Evolutionary conservation across 2,797 vertebrate genomes (phyloP).

Genomic region (Pseudotriccus pelzelni): DNA sequence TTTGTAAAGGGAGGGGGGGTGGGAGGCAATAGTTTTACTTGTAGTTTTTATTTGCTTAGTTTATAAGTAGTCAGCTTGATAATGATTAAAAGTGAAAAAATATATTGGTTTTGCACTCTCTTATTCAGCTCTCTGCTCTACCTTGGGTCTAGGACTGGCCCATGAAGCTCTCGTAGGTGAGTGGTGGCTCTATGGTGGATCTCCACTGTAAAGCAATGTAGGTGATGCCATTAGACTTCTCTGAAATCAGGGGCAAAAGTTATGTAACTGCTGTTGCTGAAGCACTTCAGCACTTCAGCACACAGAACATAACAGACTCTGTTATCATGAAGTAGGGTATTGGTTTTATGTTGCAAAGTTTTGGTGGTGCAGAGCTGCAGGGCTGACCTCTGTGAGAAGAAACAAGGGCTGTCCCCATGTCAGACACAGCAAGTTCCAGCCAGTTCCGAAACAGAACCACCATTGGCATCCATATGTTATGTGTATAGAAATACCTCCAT

Average conservation of each 20-base stretch:
- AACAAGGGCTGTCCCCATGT: background rate
- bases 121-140: background rate
- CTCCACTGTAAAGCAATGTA: background rate
- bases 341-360: background rate
- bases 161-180: background rate
- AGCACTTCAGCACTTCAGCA: background rate
- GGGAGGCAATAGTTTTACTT: accelerated
- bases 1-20: background rate
- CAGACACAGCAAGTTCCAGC: background rate
- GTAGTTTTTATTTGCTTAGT: background rate
- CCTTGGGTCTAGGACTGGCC: background rate
- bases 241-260: background rate
- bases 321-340: background rate
- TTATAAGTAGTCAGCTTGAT: background rate
- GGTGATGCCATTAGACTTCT: background rate
- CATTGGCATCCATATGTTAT: background rate
- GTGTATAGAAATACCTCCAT: background rate
- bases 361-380: background rate
- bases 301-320: background rate
- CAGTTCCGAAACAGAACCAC: background rate
- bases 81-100: background rate
- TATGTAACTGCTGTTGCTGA: background rate
- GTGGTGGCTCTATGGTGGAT: background rate
- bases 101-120: background rate
- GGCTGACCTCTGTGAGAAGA: background rate